Conservation (phyloP, 2,888 invertebrate species). For the Nycteola revayana region DNA sequence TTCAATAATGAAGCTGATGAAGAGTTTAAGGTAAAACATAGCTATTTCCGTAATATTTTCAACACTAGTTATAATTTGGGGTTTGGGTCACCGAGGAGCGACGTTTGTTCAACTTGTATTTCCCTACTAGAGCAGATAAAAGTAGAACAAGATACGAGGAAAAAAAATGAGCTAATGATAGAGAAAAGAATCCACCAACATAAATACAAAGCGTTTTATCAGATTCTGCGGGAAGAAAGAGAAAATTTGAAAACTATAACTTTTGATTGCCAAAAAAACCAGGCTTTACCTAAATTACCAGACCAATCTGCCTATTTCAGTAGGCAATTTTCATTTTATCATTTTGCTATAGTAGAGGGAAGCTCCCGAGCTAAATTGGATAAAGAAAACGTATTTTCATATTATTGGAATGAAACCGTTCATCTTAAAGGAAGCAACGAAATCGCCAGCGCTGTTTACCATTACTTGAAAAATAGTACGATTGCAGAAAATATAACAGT, state of each 20-base stretch:
- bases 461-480: constrained; percentile 6
- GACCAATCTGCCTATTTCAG: constrained; percentile 21
- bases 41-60: constrained; percentile 15
- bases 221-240: not conserved
- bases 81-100: constrained; percentile 12
- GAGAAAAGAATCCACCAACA: not conserved
- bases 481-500: constrained; percentile 10
- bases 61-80: constrained; percentile 19
- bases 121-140: constrained; percentile 7
- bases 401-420: constrained; percentile 15
- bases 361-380: constrained; percentile 28
- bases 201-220: constrained; percentile 1
- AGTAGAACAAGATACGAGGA: not conserved
- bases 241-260: constrained; percentile 1
- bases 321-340: constrained; percentile 26
- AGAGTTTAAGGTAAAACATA: constrained; percentile 15
- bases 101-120: not conserved
- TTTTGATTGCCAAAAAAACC: constrained; percentile 32
- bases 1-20: constrained; percentile 6
- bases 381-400: constrained; percentile 16
- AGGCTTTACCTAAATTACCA: constrained; percentile 19
- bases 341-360: constrained; percentile 42
- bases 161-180: not conserved
- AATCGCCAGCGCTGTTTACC: constrained; percentile 16
- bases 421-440: constrained; percentile 15